Conservation (phyloP, 2,797 vertebrate species). For the Enteromius unitaeniatus region DNA sequence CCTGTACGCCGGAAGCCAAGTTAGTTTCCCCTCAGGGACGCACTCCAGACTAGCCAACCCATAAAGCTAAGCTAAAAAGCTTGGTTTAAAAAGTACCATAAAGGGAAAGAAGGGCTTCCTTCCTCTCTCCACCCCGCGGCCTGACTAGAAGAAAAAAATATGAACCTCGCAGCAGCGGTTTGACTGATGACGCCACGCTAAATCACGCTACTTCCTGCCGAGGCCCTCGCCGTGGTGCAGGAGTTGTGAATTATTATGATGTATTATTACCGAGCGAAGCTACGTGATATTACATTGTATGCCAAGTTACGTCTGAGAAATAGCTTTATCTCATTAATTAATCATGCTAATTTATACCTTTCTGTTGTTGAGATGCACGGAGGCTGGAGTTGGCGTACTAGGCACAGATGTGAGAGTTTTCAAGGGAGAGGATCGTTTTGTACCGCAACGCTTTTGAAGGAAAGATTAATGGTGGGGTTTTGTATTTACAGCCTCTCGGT, state of each 20-base stretch:
- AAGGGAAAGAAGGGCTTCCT: constrained; percentile 53
- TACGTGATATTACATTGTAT: constrained; percentile 64
- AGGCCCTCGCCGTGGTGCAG: constrained; percentile 52
- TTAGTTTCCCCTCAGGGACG: constrained; percentile 47
- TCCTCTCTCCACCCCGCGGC: constrained; percentile 48
- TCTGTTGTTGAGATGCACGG: constrained; percentile 57
- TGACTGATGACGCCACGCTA: constrained; percentile 63
- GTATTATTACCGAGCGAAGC: constrained; percentile 62
- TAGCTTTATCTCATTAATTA: constrained; percentile 64
- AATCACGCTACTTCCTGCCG: constrained; percentile 65
- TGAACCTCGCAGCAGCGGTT: constrained; percentile 50
- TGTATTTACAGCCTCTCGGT: constrained; percentile 54
- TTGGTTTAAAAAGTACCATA: constrained; percentile 51
- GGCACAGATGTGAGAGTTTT: constrained; percentile 57
- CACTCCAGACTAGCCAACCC: constrained; percentile 53
- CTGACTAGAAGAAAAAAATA: constrained; percentile 56
- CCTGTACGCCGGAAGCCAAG: constrained; percentile 32
- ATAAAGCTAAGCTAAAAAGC: constrained; percentile 61
- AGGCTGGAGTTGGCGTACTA: constrained; percentile 55
- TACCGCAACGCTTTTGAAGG: constrained; percentile 37
- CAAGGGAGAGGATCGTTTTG: constrained; percentile 43
- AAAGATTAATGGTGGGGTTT: constrained; percentile 54
- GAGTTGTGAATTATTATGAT: constrained; percentile 67
- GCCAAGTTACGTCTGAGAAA: constrained; percentile 64
- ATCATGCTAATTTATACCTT: constrained; percentile 64